Percentiles rank a stretch among this genome's conserved stretches.
phyloP scores from a whole-genome alignment of 2,888 invertebrate species.

The Beris morrisii region DNA sequence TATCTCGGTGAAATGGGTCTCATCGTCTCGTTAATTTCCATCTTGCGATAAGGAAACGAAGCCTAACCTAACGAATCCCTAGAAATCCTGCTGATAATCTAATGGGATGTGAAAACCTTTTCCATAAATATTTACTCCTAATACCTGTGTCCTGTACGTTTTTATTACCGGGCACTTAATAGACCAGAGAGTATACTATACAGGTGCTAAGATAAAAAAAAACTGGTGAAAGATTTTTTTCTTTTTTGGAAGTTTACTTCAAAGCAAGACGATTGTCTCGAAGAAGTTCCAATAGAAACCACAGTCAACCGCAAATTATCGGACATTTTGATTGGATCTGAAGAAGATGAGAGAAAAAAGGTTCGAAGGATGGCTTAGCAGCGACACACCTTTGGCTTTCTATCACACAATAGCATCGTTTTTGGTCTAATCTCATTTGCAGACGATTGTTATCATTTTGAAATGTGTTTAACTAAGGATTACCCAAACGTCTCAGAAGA shows the following conservation, averaged over 20 bases:
- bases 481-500: background rate
- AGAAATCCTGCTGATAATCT: constrained; percentile 17
- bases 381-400: constrained; percentile 3
- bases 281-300: background rate
- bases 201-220: constrained; percentile 19
- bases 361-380: background rate
- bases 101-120: constrained; percentile 16
- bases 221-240: background rate
- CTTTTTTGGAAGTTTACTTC: constrained; percentile 15
- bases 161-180: constrained; percentile 17
- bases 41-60: background rate
- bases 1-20: background rate
- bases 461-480: constrained; percentile 4
- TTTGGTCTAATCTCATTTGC: constrained; percentile 19
- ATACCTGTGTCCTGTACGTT: constrained; percentile 22
- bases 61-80: background rate
- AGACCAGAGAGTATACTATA: constrained; percentile 1
- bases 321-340: constrained; percentile 26
- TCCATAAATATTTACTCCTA: constrained; percentile 29
- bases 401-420: background rate
- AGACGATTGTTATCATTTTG: constrained; percentile 22
- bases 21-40: constrained; percentile 5
- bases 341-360: background rate
- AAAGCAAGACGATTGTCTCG: constrained; percentile 13
- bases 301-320: constrained; percentile 25